A percentile compares a stretch with the other conserved stretches of the same genome.
Evolutionary conservation across 2,113 vertebrate species (phyloP).

Genomic region (Nycticorax nycticorax): DNA sequence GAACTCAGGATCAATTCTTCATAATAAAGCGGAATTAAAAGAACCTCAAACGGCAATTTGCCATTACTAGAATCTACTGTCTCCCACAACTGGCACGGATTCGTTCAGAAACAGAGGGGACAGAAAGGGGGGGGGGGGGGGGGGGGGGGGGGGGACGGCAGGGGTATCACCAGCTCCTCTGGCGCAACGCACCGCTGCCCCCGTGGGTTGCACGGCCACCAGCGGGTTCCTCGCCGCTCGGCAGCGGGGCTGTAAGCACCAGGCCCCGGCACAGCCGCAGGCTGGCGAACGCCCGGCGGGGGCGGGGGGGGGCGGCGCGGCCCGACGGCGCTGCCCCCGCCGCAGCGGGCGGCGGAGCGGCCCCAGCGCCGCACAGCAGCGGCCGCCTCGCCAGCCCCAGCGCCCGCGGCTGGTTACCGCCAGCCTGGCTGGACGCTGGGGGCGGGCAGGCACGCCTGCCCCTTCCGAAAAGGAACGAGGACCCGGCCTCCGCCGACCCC

Average conservation of each 20-base stretch:
- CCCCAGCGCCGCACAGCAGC: neutral
- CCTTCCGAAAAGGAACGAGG: no score
- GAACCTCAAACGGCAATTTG: neutral
- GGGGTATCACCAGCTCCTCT: rapidly evolving
- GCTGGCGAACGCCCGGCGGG: neutral
- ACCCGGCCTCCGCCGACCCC: no score
- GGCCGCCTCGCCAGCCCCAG: neutral
- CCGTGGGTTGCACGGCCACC: no score
- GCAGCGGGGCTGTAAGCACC: rapidly evolving
- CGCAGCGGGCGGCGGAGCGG: neutral
- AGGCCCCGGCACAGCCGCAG: neutral
- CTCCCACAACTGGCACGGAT: rapidly evolving
- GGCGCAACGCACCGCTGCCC: no score
- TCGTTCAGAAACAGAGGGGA: rapidly evolving
- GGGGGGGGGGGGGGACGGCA: rapidly evolving
- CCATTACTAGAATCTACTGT: neutral
- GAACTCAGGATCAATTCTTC: neutral
- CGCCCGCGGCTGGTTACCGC: rapidly evolving
- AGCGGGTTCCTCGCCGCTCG: no score
- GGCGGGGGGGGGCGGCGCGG: neutral
- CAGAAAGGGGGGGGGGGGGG: rapidly evolving
- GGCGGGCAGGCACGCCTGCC: no score
- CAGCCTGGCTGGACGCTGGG: rapidly evolving
- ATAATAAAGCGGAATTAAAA: neutral
- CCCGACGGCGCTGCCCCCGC: neutral